Base-by-base conservation (phyloP, 2,888 invertebrate genomes). In the Bembecia ichneumoniformis region DNA sequence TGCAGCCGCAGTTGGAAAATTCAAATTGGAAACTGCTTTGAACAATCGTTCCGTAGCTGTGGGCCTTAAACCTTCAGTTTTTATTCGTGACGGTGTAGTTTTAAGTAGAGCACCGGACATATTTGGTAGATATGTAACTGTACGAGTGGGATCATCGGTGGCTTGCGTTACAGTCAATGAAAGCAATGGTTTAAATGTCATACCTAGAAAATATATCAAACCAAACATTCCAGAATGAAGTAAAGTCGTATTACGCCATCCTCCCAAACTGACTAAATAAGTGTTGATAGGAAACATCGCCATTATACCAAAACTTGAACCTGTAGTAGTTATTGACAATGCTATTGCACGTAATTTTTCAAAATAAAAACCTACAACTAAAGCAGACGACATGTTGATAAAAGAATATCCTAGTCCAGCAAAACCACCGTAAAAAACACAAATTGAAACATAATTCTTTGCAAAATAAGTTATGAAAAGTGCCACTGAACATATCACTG, bases 341-440 rank as follows among this genome's bases (percentile, higher is more conserved):
- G 83, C 82, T 36, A 84, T 20, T 3, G 83, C 67, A 15, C 86
- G 70, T 28, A 78, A 59, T 58, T 58, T 78, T 59, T 84, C 83
- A 60, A 87, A 87, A 63, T 87, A 84, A 66, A 86, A 87, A 13
- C 86, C 84, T 1, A 86, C 84, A 11, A 87, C 66, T 45, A 87
- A 60, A 40, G 58, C 58, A 36, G 76, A 63, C 3, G 78, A 58
- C 74, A 87, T 72, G 61, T 78, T 77, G 34, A 80, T 65, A 11
- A 86, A 62, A 50, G 77, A 74, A 52, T 68, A 82, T 46, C 86
- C 86, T 51, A 81, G 59, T 16, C 86, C 86, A 51, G 75, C 65
- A 48, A 72, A 51, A 1, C 64, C 51, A 3, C 86, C 86, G 56
- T 82, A 84, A 63, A 77, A 77, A 47, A 77, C 3, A 52, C 74